phyloP scores from a whole-genome alignment of 2,113 vertebrate species.

The Cephalopholis sonnerati region DNA sequence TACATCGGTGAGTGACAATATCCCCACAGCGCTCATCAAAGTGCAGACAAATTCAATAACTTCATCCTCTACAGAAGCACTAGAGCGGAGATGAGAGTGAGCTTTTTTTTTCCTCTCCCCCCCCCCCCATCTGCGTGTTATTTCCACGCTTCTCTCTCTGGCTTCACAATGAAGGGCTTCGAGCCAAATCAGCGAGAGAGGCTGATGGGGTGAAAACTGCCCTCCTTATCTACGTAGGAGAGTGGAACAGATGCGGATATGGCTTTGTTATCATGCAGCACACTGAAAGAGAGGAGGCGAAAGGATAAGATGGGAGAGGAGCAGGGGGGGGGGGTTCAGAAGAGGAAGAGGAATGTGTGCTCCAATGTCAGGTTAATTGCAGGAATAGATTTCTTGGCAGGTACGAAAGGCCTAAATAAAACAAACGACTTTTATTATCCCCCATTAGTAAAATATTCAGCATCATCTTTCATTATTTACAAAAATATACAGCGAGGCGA shows the following conservation, averaged over 20 bases:
- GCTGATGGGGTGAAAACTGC: constrained; percentile 58
- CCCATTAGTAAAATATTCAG: constrained; percentile 55
- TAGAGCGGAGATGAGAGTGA: constrained; percentile 32
- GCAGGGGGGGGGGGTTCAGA: not conserved
- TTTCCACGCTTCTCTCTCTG: constrained; percentile 41
- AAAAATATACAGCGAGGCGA: constrained; percentile 22
- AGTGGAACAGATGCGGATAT: constrained; percentile 67
- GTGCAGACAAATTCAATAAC: constrained; percentile 55
- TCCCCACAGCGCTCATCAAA: constrained; percentile 35
- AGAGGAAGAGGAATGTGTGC: constrained; percentile 25
- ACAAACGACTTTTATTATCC: constrained; percentile 42
- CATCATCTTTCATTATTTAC: constrained; percentile 60
- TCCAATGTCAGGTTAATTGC: constrained; percentile 58
- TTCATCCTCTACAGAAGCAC: constrained; percentile 49
- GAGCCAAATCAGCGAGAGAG: constrained; percentile 55
- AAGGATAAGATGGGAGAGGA: constrained; percentile 8
- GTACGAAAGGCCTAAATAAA: constrained; percentile 46
- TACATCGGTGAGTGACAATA: constrained; percentile 37
- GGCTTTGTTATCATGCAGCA: constrained; percentile 66
- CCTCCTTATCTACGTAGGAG: constrained; percentile 55
- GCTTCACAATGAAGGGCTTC: constrained; percentile 54
- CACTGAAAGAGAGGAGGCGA: constrained; percentile 45
- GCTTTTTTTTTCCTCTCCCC: not conserved
- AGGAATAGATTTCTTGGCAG: constrained; percentile 50
- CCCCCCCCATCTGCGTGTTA: constrained; percentile 7